These are phyloP conservation scores for Peromyscus melanophrys DNA, from an alignment of 2,797 vertebrate species.

Conservation along the genomic window DNA sequence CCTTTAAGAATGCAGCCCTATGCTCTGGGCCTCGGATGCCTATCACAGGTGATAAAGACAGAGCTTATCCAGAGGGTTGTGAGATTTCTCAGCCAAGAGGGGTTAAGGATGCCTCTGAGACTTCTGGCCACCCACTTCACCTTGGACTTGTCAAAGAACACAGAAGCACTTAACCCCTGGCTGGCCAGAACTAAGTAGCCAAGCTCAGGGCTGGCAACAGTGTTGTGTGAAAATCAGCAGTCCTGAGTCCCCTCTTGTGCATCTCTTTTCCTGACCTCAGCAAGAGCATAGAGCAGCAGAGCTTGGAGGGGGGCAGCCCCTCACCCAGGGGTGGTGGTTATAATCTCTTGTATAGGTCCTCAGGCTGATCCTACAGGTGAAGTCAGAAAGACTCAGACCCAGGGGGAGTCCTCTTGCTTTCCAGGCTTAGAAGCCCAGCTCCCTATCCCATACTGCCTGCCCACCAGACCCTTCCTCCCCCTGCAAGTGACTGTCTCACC, in stretches of 20 bases:
- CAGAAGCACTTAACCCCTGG: constrained; percentile 55
- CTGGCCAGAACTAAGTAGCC: background rate
- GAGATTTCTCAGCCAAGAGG: constrained; percentile 88
- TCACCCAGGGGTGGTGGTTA: accelerated
- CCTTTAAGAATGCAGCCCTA: constrained; percentile 71
- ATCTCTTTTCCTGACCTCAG: too few species aligned
- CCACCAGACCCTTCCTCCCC: background rate
- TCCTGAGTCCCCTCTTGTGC: accelerated
- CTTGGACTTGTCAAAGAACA: constrained; percentile 71
- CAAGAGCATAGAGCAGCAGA: accelerated
- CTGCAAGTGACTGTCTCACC: constrained; percentile 84
- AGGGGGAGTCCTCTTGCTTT: background rate
- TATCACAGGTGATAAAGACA: constrained; percentile 88
- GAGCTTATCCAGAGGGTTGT: constrained; percentile 83
- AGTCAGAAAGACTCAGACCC: background rate
- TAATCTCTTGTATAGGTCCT: background rate
- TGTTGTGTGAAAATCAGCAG: accelerated
- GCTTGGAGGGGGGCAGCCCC: too few species aligned
- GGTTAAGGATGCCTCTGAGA: constrained; percentile 88
- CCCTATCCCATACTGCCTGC: background rate
- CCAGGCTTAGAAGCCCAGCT: background rate
- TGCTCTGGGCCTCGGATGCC: constrained; percentile 80
- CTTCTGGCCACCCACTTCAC: constrained; percentile 88
- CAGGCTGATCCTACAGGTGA: background rate
- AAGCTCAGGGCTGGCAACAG: accelerated